Evolutionary conservation across 2,113 vertebrate species (phyloP).

Genomic region (Mystacornis crossleyi): DNA sequence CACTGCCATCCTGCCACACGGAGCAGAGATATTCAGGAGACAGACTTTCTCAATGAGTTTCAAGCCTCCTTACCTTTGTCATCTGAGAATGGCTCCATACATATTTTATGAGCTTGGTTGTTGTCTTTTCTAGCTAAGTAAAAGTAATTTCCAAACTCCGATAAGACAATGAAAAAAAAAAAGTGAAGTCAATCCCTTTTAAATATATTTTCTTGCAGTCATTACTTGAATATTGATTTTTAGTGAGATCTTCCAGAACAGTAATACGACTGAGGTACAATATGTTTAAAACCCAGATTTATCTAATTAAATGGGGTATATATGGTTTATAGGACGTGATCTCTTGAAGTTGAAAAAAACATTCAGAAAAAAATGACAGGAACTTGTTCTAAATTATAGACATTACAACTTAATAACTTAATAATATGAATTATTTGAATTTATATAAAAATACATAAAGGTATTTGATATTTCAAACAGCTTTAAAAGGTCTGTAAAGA

Average conservation of each 20-base stretch:
- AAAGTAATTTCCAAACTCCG: background rate
- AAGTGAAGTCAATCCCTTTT: background rate
- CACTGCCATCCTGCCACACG: background rate
- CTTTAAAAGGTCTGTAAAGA: background rate
- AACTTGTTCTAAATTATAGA: background rate
- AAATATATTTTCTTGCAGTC: background rate
- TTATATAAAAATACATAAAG: background rate
- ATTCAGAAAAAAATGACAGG: background rate
- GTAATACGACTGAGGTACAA: background rate
- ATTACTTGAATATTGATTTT: background rate
- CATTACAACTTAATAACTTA: background rate
- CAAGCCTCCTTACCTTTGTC: background rate
- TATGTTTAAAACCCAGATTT: background rate
- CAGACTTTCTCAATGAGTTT: background rate
- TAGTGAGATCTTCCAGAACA: background rate
- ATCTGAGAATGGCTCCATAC: background rate
- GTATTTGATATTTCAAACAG: background rate
- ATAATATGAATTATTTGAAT: background rate
- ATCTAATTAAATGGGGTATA: background rate
- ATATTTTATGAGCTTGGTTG: background rate
- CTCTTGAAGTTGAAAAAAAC: background rate
- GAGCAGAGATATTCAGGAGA: background rate
- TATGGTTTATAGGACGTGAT: background rate
- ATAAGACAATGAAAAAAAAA: background rate
- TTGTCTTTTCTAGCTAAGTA: background rate